These are phyloP conservation scores for Formica selysi DNA, from an alignment of 1,140 invertebrate genomes.

Conservation along the genomic window DNA sequence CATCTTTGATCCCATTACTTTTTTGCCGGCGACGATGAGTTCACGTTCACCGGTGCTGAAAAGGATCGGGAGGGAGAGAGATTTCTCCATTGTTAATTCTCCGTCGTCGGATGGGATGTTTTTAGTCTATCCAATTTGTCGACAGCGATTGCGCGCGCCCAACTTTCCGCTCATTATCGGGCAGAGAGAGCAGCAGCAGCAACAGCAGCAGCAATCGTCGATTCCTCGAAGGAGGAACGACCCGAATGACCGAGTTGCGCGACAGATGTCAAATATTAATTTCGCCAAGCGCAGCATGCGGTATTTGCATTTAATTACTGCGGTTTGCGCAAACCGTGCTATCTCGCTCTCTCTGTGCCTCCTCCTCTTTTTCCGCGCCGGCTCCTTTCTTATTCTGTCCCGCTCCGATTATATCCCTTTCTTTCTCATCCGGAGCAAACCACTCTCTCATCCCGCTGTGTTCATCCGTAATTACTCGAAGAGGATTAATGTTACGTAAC, in stretches of 20 bases:
- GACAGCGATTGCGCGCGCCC: slow-evolving; percentile 28
- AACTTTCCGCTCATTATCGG: slow-evolving; percentile 46
- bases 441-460: not conserved
- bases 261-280: slow-evolving; percentile 51
- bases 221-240: slow-evolving; percentile 43
- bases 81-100: slow-evolving; percentile 26
- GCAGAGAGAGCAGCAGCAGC: not conserved
- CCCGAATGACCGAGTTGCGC: slow-evolving; percentile 12
- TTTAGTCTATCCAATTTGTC: slow-evolving; percentile 54
- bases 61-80: not conserved
- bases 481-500: slow-evolving; percentile 33
- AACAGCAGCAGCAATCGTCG: slow-evolving; percentile 6
- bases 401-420: not conserved
- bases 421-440: slow-evolving; percentile 7
- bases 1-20: too few species aligned
- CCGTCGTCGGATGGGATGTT: slow-evolving; percentile 1
- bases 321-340: slow-evolving; percentile 27
- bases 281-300: slow-evolving; percentile 6
- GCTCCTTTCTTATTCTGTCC: not conserved
- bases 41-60: too few species aligned
- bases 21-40: too few species aligned
- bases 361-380: not conserved
- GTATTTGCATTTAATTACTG: slow-evolving; percentile 61
- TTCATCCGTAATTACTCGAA: slow-evolving; percentile 27
- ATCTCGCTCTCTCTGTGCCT: not conserved